Evolutionary conservation across 53 echinoderm and acorn worm species (phyloP), one percentile per base, ranked within the genome.

Genomic region (Echinometra lucunter): DNA sequence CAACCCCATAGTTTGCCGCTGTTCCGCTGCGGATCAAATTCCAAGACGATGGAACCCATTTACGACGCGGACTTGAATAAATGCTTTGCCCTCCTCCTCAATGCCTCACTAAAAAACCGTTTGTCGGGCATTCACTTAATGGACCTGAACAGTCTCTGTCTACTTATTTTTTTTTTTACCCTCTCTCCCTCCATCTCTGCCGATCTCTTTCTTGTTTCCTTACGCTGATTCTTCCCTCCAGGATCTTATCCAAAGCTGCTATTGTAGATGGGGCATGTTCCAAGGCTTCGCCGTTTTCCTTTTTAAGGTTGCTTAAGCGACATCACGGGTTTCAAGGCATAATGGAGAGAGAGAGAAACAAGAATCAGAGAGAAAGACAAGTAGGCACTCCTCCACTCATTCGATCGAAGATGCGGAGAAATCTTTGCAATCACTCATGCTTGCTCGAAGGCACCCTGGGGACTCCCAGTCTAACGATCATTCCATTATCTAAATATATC

Each of bases 81-180:
- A 78, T 81, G 80, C 78, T 93, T 93, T 70, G 45, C 80, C 58
- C 82, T 53, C 81, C 55, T 81, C 28, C 78, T 30, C 92, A 92
- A 92, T 92, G 45, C 55, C 78, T 93, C 80, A 93, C 47, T 93
- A 93, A 78, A 63, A 74, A 93, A 58, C 81, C 80, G 75, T 93
- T 93, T 93, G 81, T 93, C 93, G 78, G 78, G 81, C 93, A 57
- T 57, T 93, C 93, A 93, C 53, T 81, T 93, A 93, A 93, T 93
- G 93, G 93, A 93, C 80, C 93, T 81, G 93, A 93, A 93, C 93
- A 78, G 78, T 40, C 82, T 80, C 80, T 30, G 19, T 67, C 32
- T 44, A 9, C 47, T 72, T 19, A 25, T 60, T 63, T 30, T 92
- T 40, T 60, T 25, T 19, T 40, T 23, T 23, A 23, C 66, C 25